Evolutionary conservation across 2,113 vertebrate genomes (phyloP).

Genomic region (Pollimyrus isidori): DNA sequence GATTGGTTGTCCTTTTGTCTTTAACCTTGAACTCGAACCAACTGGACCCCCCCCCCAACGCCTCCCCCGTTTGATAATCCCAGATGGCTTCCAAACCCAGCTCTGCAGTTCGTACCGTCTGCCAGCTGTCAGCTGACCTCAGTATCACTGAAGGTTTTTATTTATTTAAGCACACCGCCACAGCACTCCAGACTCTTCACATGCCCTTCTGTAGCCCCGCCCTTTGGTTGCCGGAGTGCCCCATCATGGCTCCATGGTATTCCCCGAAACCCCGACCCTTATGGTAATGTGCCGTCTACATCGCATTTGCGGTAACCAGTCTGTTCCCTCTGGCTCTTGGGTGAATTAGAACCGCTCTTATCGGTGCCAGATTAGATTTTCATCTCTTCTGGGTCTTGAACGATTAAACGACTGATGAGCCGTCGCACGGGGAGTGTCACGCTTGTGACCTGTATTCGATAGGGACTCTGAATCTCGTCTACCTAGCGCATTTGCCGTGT

Average conservation of each 20-base stretch:
- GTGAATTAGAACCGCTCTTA: constrained; percentile 3
- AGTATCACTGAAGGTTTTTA: neutral
- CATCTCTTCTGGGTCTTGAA: neutral
- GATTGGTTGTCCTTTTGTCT: neutral
- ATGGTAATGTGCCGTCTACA: neutral
- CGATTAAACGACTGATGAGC: constrained; percentile 3
- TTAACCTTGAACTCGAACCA: neutral
- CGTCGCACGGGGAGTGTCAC: neutral
- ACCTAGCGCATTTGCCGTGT: neutral
- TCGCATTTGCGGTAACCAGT: neutral
- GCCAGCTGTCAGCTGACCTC: neutral
- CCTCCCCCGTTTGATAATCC: neutral
- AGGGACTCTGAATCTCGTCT: neutral
- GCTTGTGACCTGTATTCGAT: neutral
- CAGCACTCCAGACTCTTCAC: neutral
- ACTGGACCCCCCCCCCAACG: neutral
- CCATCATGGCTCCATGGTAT: neutral
- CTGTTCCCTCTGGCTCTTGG: neutral
- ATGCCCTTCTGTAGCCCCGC: neutral
- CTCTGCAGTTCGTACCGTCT: neutral
- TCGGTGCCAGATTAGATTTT: constrained; percentile 9
- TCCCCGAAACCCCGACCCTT: neutral
- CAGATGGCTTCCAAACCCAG: neutral
- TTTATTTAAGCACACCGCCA: neutral
- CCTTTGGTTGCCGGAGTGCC: neutral